These are phyloP conservation scores for Adineta ricciae DNA, from an alignment of 2,888 invertebrate genomes.

Conservation along the genomic window DNA sequence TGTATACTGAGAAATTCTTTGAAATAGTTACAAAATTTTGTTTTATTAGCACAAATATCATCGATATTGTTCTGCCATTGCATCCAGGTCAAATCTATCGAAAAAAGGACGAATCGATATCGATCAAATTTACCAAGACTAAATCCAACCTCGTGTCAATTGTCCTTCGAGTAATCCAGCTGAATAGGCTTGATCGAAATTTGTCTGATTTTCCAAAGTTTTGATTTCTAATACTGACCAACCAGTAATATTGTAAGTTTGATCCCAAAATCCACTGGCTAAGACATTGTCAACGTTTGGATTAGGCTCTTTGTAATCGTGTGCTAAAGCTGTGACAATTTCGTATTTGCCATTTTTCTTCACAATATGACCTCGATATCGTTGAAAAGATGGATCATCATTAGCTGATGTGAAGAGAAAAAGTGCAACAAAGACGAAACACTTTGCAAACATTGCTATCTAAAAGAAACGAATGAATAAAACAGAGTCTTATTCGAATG, in stretches of 20 bases:
- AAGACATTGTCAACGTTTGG: background rate
- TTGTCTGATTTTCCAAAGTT: slow-evolving; percentile 63
- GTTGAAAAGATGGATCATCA: background rate
- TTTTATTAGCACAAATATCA: slow-evolving; percentile 54
- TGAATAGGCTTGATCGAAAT: slow-evolving; percentile 71
- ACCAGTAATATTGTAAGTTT: slow-evolving; percentile 1
- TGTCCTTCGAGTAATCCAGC: slow-evolving; percentile 75
- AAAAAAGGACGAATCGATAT: background rate
- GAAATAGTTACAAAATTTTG: slow-evolving; percentile 59
- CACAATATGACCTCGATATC: background rate
- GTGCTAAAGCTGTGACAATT: background rate
- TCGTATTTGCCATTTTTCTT: background rate
- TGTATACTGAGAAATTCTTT: slow-evolving; percentile 61
- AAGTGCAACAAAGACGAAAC: too few species aligned
- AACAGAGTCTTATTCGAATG: background rate
- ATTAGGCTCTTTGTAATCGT: background rate
- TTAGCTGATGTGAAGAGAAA: background rate
- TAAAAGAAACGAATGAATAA: too few species aligned
- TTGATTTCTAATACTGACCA: slow-evolving; percentile 73
- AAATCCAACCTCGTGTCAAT: slow-evolving; percentile 53
- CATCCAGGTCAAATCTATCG: slow-evolving; percentile 66
- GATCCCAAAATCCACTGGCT: background rate
- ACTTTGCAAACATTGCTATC: background rate
- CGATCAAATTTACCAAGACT: background rate
- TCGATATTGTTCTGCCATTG: slow-evolving; percentile 66